Base-by-base conservation (phyloP, 2,113 vertebrate genomes). In the Dryoscopus gambensis region DNA sequence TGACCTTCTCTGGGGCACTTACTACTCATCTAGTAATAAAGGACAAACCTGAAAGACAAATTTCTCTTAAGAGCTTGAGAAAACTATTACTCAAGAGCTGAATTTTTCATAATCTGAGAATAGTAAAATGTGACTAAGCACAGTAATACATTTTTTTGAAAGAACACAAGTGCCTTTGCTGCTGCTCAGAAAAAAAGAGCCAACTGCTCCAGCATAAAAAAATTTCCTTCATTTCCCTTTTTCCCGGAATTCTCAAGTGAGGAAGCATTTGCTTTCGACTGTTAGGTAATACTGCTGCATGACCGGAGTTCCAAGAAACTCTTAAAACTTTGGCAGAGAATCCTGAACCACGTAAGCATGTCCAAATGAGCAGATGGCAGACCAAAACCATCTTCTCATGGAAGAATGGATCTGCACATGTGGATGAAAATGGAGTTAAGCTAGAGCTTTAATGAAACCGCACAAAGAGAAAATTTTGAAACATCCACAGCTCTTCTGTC, bases 241-340 rank as follows among this genome's bases (percentile, higher is more conserved):
- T 92, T 63, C 67, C 71, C 17, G 59, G 44, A 79, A 87, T 79
- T 88, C 42, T 46, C 40, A 47, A 55, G 46, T 74, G n/a, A 74
- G 60, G 73, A 90, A 87, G 76, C 4, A 20, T 53, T 79, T 67
- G 19, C 37, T 87, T 89, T 84, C 83, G 75, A 64, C 23, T 67
- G 37, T 91, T 86, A 89, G 44, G 52, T 52, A 94, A 91, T 62
- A 39, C 33, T n/a, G 70, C 30, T 0, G 3, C 67, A 73, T 77
- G 71, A 91, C 65, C 17, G 10, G 16, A 77, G 39, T 96, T 97
- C 94, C 89, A 74, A 92, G 97, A 87, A 97, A 94, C 76, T n/a
- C 81, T 44, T 10, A 59, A 18, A 87, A 60, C 31, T 78, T 37
- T 92, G 93, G 87, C 94, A 91, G 44, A 91, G 56, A 88, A 77